Conservation (phyloP, 2,113 vertebrate genomes). For the Chlamydotis undulata region DNA sequence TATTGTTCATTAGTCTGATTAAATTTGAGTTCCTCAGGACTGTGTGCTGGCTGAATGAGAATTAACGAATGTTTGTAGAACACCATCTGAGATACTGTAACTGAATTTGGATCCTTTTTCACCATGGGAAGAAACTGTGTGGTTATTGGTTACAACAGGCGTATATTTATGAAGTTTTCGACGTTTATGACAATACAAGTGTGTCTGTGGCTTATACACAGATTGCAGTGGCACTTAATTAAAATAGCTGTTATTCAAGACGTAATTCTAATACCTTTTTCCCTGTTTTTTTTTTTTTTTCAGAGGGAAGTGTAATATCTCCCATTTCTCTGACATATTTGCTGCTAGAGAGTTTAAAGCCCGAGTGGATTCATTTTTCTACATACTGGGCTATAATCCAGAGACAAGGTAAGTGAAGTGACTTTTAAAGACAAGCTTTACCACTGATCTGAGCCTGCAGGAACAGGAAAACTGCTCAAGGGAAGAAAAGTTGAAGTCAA, state of each 20-base stretch:
- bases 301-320: conserved; percentile 99
- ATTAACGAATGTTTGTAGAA: background rate
- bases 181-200: background rate
- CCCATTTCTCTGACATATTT: conserved; percentile 99
- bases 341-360: conserved; percentile 99
- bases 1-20: background rate
- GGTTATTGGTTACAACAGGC: background rate
- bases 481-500: background rate
- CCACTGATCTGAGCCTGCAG: background rate
- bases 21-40: background rate
- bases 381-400: conserved; percentile 98
- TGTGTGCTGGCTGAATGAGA: background rate
- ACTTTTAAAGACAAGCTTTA: background rate
- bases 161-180: background rate
- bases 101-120: background rate
- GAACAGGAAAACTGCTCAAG: background rate
- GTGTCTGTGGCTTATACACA: background rate
- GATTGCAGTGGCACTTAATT: conserved; percentile 6
- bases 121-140: background rate
- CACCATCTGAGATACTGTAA: background rate
- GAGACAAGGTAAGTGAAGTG: conserved; percentile 92
- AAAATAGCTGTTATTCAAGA: background rate
- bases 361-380: conserved; percentile 98
- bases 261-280: background rate
- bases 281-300: conserved; percentile 69